phyloP scores from a whole-genome alignment of 2,113 vertebrate genomes.

The Perca flavescens region DNA sequence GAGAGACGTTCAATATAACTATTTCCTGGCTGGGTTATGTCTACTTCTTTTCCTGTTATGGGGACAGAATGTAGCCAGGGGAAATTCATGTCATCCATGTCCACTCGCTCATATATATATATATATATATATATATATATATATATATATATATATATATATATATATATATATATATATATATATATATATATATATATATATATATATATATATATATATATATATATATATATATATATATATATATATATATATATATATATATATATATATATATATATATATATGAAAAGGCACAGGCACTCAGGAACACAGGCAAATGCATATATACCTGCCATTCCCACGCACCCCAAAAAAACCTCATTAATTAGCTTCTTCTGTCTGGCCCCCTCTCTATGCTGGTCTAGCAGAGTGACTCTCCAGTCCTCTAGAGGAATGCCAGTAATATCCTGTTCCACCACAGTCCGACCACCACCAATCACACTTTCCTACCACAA shows the following conservation, averaged over 20 bases:
- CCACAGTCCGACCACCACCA: constrained; percentile 34
- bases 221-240: background rate
- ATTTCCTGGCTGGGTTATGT: constrained; percentile 57
- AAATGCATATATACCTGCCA: constrained; percentile 20
- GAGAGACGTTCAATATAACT: constrained; percentile 25
- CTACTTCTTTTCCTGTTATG: constrained; percentile 55
- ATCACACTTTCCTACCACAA: constrained; percentile 74
- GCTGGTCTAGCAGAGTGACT: constrained; percentile 18
- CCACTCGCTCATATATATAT: background rate
- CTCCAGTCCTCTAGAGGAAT: constrained; percentile 48
- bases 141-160: background rate
- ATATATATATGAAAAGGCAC: background rate
- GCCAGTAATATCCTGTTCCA: constrained; percentile 43
- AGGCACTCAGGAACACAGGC: background rate
- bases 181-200: background rate
- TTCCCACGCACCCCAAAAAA: background rate
- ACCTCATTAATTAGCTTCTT: background rate
- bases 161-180: background rate
- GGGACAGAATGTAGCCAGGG: constrained; percentile 28
- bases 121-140: background rate
- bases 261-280: background rate
- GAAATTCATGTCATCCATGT: constrained; percentile 48
- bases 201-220: background rate
- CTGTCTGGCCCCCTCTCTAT: background rate
- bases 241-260: constrained; percentile 1